These are phyloP conservation scores for Drosophila sturtevanti DNA, from an alignment of 1,140 invertebrate genomes.

Conservation along the genomic window DNA sequence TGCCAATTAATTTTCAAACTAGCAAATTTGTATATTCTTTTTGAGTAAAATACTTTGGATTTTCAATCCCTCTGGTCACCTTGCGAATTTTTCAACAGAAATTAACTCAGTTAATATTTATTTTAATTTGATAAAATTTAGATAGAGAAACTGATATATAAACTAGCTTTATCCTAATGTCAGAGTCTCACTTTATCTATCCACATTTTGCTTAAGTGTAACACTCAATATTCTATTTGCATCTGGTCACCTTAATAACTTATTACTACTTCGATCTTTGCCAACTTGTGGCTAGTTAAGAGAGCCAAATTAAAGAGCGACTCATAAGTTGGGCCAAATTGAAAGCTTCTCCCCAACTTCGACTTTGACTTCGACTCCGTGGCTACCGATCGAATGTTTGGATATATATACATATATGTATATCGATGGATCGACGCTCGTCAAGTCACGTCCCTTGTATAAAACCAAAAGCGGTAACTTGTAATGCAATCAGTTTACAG, in stretches of 20 bases:
- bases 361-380: neutral
- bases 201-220: no score
- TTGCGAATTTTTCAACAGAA: no score
- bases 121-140: no score
- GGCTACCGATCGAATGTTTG: neutral
- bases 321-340: neutral
- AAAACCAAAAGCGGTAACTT: slow-evolving; percentile 60
- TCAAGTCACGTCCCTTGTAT: slow-evolving; percentile 56
- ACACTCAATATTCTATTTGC: neutral
- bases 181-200: no score
- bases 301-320: slow-evolving; percentile 1
- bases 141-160: no score
- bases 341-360: neutral
- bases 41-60: no score
- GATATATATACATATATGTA: no score
- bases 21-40: no score
- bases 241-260: neutral
- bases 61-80: no score
- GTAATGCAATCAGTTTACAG: slow-evolving; percentile 59
- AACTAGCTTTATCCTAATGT: no score
- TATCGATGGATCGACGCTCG: slow-evolving; percentile 27
- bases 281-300: neutral
- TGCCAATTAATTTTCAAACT: no score
- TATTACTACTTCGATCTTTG: neutral
- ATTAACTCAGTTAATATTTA: no score